phyloP scores from a whole-genome alignment of 2,113 vertebrate species.

The Pelvicachromis taeniatus region DNA sequence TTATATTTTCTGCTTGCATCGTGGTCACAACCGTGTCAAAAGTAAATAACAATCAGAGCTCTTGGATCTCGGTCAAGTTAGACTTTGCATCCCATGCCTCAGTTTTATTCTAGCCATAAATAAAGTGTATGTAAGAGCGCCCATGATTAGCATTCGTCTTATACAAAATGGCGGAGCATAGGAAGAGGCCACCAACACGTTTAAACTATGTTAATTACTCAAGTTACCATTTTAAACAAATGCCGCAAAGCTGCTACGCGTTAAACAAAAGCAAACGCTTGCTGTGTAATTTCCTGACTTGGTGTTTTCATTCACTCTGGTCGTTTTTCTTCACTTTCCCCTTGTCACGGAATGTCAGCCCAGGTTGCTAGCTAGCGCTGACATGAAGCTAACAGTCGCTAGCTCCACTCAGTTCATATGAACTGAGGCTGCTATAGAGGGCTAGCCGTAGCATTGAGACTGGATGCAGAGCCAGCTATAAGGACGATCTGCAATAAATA shows the following conservation, averaged over 20 bases:
- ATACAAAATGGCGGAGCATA: constrained; percentile 82
- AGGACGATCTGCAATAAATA: constrained; percentile 76
- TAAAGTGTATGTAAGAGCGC: constrained; percentile 80
- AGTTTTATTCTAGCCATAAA: constrained; percentile 74
- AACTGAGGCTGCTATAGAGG: constrained; percentile 37
- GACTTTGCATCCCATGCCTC: constrained; percentile 16
- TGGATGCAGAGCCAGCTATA: constrained; percentile 73
- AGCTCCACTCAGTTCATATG: constrained; percentile 48
- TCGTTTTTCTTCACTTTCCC: constrained; percentile 77
- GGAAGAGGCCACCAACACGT: constrained; percentile 81
- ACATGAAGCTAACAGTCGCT: constrained; percentile 62
- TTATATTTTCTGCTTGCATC: constrained; percentile 24
- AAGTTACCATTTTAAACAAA: constrained; percentile 65
- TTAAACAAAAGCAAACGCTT: constrained; percentile 27
- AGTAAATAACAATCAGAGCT: constrained; percentile 12
- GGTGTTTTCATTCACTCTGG: constrained; percentile 65
- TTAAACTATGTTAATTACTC: constrained; percentile 79
- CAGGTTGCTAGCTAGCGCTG: constrained; percentile 66
- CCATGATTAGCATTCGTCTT: constrained; percentile 82
- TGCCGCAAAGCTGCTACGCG: constrained; percentile 13
- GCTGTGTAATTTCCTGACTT: constrained; percentile 58
- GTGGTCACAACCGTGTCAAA: constrained; percentile 16
- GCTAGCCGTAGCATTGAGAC: constrained; percentile 70
- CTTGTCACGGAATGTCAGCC: constrained; percentile 82
- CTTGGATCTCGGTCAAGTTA: constrained; percentile 11